Evolutionary conservation across 2,797 vertebrate genomes (phyloP), one percentile per base, ranked within the genome.

Genomic region (Pipistrellus kuhlii): DNA sequence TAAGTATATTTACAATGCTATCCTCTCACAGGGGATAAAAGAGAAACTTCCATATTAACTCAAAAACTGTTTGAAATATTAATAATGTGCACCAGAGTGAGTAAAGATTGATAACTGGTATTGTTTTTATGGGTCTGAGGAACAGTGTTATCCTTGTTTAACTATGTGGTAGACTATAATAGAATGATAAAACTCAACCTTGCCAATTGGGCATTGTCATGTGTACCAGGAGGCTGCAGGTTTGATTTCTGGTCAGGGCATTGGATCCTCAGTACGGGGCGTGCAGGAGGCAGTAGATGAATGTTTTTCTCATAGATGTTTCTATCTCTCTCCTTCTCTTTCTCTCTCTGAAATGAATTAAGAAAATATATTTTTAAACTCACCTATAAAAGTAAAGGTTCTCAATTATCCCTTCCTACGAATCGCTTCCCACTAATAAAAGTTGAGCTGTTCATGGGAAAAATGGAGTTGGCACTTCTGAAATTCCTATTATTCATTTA

Each of bases 21-120:
- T 68, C 14, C 13, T 90, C 96, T 85, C 23, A 82, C 8, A 44
- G 15, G 41, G 44, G 21, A 90, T 32, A 87, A 90, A 71, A 93
- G 32, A 95, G 69, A 78, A 57, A 25, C 30, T 78, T 91, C 73
- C 38, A 12, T 12, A 41, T 84, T 92, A 85, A 68, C 32, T 75
- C 18, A 69, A 89, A 80, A 87, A 12, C 7, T 55, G 8, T 91
- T 69, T 94, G 44, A 94, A 94, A 94, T 94, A 85, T 66, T 93
- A 69, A 44, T 89, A 66, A 25, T 38, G 85, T 32, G 51, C 25
- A 82, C 82, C 53, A 68, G 27, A 85, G 35, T 85, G 69, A 93
- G n/a, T 77, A 87, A 88, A 95, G 32, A 90, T 75, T 78, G 35
- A 76, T 68, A 93, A 53, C 55, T 68, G 3, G 30, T 41, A 72